These are phyloP conservation scores for Sorex fumeus DNA, from an alignment of 2,113 vertebrate species.

Conservation along the genomic window DNA sequence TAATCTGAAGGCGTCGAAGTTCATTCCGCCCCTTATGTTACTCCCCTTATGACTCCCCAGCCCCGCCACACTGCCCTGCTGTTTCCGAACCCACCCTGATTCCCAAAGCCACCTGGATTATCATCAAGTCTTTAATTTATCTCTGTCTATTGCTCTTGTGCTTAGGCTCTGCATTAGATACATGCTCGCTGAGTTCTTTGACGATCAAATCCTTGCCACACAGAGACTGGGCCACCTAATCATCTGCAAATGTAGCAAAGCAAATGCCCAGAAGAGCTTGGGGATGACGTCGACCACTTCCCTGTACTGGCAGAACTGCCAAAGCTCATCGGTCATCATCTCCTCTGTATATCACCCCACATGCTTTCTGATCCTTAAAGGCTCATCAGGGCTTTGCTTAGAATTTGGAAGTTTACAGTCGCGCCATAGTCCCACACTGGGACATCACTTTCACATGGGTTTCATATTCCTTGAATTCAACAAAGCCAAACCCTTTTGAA, in stretches of 20 bases:
- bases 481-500: slow-evolving; percentile 99
- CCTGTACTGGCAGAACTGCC: slow-evolving; percentile 98
- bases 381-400: slow-evolving; percentile 97
- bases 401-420: slow-evolving; percentile 99
- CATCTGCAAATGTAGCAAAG: slow-evolving; percentile 98
- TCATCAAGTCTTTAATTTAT: slow-evolving; percentile 96
- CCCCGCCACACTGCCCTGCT: slow-evolving; percentile 90
- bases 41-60: slow-evolving; percentile 91
- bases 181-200: slow-evolving; percentile 99
- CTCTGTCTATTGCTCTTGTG: slow-evolving; percentile 99
- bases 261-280: slow-evolving; percentile 98
- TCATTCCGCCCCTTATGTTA: slow-evolving; percentile 94
- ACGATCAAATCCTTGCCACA: slow-evolving; percentile 99
- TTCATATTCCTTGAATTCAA: slow-evolving; percentile 98
- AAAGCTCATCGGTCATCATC: slow-evolving; percentile 96
- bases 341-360: slow-evolving; percentile 99
- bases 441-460: slow-evolving; percentile 98
- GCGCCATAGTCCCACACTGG: slow-evolving; percentile 98
- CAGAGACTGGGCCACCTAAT: slow-evolving; percentile 98
- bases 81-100: slow-evolving; percentile 92
- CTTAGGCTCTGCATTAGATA: slow-evolving; percentile 99
- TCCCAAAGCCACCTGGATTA: slow-evolving; percentile 95
- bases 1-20: slow-evolving; percentile 98
- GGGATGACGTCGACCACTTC: slow-evolving; percentile 99
- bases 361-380: slow-evolving; percentile 97